phyloP scores from a whole-genome alignment of 2,797 vertebrate genomes.

The Potorous gilbertii region DNA sequence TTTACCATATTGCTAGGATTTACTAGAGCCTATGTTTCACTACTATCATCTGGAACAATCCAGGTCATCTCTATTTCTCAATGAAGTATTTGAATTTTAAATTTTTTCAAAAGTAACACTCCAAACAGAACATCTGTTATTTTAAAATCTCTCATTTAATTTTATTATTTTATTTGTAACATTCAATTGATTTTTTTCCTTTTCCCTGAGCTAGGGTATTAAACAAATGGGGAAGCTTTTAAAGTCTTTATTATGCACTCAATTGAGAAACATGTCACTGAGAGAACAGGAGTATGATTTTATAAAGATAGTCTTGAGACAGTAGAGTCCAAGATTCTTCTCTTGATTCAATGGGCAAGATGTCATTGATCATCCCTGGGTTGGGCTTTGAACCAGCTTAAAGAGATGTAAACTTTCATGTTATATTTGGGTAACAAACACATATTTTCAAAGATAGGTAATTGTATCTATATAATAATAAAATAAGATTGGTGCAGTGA shows the following conservation, averaged over 20 bases:
- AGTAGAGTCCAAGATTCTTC: background rate
- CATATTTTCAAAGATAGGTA: background rate
- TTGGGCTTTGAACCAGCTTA: background rate
- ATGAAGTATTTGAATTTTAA: background rate
- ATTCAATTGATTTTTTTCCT: background rate
- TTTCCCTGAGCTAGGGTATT: background rate
- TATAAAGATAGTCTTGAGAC: background rate
- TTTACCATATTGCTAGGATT: background rate
- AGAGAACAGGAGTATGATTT: background rate
- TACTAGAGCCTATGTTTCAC: background rate
- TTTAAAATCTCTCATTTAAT: background rate
- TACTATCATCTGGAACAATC: background rate
- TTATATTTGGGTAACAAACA: background rate
- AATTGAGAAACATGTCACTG: background rate
- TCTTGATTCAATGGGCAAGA: background rate
- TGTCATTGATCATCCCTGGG: background rate
- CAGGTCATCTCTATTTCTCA: background rate
- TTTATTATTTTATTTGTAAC: background rate
- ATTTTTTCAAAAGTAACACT: background rate
- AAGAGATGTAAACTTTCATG: background rate
- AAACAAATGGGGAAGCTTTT: background rate
- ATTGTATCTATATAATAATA: background rate
- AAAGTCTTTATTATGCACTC: background rate
- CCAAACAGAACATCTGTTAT: background rate
- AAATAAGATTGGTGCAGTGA: background rate